Percentiles rank a stretch among this genome's conserved stretches.
Conservation (phyloP, 2,888 invertebrate species). For the Diachrysia chrysitis region DNA sequence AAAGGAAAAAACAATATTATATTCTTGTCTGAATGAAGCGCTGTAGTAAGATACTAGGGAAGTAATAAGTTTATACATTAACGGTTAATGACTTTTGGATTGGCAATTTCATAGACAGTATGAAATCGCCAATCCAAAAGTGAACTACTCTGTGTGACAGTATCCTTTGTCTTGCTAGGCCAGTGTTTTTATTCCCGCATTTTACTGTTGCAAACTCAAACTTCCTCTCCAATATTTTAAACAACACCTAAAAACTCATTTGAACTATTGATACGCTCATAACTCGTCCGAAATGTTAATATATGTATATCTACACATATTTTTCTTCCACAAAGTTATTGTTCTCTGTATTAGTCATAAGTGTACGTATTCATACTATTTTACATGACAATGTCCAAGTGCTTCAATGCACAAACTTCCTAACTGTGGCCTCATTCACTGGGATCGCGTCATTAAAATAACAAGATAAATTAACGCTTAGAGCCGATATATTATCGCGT, state of each 20-base stretch:
- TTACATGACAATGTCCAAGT: conserved; percentile 30
- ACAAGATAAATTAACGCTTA: conserved; percentile 24
- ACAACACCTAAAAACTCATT: not conserved
- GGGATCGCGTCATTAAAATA: conserved; percentile 39
- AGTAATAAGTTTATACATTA: not conserved
- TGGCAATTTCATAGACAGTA: no score
- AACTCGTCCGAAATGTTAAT: conserved; percentile 11
- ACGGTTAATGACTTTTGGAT: no score
- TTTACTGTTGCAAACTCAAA: not conserved
- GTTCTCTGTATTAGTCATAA: conserved; percentile 11
- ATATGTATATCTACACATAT: conserved; percentile 10
- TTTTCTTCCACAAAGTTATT: conserved; percentile 9
- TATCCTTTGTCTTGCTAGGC: not conserved
- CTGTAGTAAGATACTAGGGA: not conserved
- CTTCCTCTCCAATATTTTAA: not conserved
- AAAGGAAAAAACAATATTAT: not conserved
- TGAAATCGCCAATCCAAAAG: no score
- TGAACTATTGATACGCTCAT: not conserved
- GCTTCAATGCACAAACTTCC: conserved; percentile 31
- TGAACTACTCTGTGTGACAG: no score
- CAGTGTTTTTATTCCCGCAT: not conserved
- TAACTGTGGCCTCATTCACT: conserved; percentile 42
- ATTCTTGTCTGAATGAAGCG: not conserved
- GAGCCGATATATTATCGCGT: not conserved
- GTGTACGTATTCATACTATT: conserved; percentile 38